A percentile compares a stretch with the other conserved stretches of the same genome.
Conservation (phyloP, 2,888 invertebrate species). For the Lydus trimaculatus region DNA sequence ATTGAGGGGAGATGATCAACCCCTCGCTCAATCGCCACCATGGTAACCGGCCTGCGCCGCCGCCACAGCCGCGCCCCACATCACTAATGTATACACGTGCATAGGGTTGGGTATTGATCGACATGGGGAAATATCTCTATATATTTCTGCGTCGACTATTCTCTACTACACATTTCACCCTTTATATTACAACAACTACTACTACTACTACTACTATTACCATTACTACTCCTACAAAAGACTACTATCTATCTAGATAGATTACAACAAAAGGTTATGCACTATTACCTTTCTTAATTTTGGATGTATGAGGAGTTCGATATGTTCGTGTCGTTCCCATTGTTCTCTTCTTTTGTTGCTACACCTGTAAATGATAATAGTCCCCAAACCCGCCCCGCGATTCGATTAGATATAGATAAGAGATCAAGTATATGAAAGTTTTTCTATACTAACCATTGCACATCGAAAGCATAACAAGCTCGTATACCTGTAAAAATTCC, state of each 20-base stretch:
- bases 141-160: constrained; percentile 24
- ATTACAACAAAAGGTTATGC: neutral
- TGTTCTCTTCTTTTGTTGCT: constrained; percentile 30
- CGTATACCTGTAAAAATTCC: neutral
- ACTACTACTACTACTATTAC: constrained; percentile 8
- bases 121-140: constrained; percentile 17
- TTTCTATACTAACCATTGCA: neutral
- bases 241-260: neutral
- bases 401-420: neutral
- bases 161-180: neutral
- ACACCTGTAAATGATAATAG: neutral
- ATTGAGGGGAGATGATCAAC: constrained; percentile 57
- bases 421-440: neutral
- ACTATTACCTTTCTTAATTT: constrained; percentile 35
- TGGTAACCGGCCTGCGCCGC: constrained; percentile 60
- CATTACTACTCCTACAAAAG: neutral
- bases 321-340: constrained; percentile 30
- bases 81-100: constrained; percentile 61
- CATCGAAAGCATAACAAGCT: neutral
- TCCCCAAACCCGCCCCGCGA: too few relatives aligned
- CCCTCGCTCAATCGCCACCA: constrained; percentile 56
- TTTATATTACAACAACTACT: neutral
- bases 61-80: constrained; percentile 61
- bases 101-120: constrained; percentile 51
- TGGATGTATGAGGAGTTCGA: constrained; percentile 42